Evolutionary conservation across 2,113 vertebrate species (phyloP), one percentile per base, ranked within the genome.

Genomic region (Progne subis): DNA sequence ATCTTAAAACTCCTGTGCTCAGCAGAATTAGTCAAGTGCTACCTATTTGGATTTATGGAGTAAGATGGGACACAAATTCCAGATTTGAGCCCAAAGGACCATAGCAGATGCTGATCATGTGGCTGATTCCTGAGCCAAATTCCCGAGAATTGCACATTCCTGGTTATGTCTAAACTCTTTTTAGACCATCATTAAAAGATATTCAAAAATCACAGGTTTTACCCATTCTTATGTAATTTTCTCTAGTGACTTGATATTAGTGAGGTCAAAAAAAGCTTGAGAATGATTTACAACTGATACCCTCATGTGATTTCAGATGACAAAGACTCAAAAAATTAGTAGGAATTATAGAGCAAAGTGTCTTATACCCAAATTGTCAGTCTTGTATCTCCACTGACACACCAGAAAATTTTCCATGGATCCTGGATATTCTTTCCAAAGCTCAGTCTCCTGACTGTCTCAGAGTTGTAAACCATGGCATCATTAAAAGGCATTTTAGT

Each of bases 401-500:
- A 85, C 5, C 46, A 69, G 82, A 39, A 69, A 49, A 43, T 90
- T 56, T 78, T 39, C 71, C 41, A 15, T 59, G 37, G 41, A 65
- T 61, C 37, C 32, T 78, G 43, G 67, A 11, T 50, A n/a, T 18
- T 23, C 31, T n/a, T 25, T 87, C 63, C 37, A 12, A 75, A 82
- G 70, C 75, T 85, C 21, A 18, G 67, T 52, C 79, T 94, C 57
- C 71, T 95, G 79, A 19, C 46, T 88, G 50, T 82, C 90, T 93
- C 85, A 53, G 43, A 37, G 70, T 12, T 92, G 67, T 94, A 94
- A 96, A 95, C 85, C 67, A 72, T 67, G 82, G 41, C 76, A 71
- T 78, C 82, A 86, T 90, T 94, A 87, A 94, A 91, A 95, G 86
- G 70, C 81, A 91, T 65, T 94, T 94, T 75, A 75, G 70, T 79